A percentile compares a stretch with the other conserved stretches of the same genome.
Conservation (phyloP, 2,113 vertebrate species). For the Cyprichromis sp. region DNA sequence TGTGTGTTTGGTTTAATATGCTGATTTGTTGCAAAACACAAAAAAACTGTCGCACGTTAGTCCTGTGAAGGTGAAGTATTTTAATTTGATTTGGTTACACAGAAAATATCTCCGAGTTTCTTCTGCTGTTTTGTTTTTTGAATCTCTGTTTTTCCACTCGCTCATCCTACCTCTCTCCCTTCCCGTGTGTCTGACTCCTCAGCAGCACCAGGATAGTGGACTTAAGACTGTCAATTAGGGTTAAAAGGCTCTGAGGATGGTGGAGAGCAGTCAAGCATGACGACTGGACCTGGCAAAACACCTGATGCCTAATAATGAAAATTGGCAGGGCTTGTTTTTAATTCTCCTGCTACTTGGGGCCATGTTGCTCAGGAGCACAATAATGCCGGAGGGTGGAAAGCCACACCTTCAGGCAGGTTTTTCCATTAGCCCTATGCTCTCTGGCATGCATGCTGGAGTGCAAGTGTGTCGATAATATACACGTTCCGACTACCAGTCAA, state of each 20-base stretch:
- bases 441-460: background rate
- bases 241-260: slow-evolving; percentile 55
- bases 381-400: slow-evolving; percentile 21
- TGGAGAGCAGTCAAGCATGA: slow-evolving; percentile 44
- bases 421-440: slow-evolving; percentile 15
- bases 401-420: slow-evolving; percentile 32
- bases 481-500: background rate
- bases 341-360: slow-evolving; percentile 36
- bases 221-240: slow-evolving; percentile 65
- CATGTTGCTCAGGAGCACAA: slow-evolving; percentile 23
- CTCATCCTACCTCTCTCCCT: background rate
- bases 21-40: background rate
- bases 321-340: slow-evolving; percentile 63
- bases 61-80: background rate
- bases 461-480: slow-evolving; percentile 21
- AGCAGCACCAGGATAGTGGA: slow-evolving; percentile 28
- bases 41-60: background rate
- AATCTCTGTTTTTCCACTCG: background rate
- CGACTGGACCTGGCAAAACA: slow-evolving; percentile 41
- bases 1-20: background rate
- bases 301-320: slow-evolving; percentile 64
- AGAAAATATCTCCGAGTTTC: background rate
- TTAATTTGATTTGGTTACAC: background rate
- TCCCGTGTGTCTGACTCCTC: background rate
- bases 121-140: background rate